These are phyloP conservation scores for Temnopleurus reevesii DNA, from an alignment of 53 echinoderm and acorn worm genomes.

Conservation along the genomic window DNA sequence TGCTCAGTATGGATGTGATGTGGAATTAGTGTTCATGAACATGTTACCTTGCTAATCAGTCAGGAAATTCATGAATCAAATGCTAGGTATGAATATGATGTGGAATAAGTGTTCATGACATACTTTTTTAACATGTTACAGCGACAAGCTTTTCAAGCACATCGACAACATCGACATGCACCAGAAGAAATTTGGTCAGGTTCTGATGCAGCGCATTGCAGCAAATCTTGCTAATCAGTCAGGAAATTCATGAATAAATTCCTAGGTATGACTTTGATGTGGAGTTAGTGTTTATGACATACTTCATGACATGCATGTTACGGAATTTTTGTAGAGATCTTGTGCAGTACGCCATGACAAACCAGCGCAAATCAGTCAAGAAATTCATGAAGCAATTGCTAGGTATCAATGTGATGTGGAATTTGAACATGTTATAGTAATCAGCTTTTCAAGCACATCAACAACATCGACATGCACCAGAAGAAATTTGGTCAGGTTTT, in stretches of 20 bases:
- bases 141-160: slow-evolving; percentile 73
- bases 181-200: slow-evolving; percentile 86
- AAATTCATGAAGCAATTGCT: neutral
- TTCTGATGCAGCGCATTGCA: slow-evolving; percentile 70
- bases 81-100: too few species aligned
- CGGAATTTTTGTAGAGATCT: too few species aligned
- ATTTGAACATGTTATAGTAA: too few species aligned
- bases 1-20: too few species aligned
- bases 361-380: slow-evolving; percentile 9
- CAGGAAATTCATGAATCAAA: neutral
- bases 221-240: neutral
- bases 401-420: too few species aligned
- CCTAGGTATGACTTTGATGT: too few species aligned
- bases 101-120: too few species aligned
- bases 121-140: too few species aligned
- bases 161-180: slow-evolving; percentile 82
- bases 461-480: slow-evolving; percentile 82
- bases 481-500: slow-evolving; percentile 85
- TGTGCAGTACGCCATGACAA: too few species aligned
- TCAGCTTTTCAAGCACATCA: slow-evolving; percentile 73
- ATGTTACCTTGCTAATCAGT: slow-evolving; percentile 16
- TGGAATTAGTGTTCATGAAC: too few species aligned
- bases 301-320: too few species aligned
- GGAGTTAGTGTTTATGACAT: too few species aligned
- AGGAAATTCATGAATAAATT: neutral